phyloP scores from a whole-genome alignment of 2,113 vertebrate genomes.

The Castor canadensis region DNA sequence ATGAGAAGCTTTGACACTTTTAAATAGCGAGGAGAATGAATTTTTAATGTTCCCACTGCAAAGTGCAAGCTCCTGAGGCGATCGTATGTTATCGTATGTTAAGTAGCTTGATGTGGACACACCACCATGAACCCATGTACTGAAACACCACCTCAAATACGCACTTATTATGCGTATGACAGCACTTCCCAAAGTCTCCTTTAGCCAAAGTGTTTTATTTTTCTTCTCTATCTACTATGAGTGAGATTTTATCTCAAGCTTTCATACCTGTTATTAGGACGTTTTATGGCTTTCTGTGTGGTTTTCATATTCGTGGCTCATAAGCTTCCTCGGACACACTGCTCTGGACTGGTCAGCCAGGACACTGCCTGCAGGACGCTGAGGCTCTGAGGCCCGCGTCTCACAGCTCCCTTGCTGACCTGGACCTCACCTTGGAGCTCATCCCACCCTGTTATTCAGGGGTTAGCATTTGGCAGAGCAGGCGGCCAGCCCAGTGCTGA shows the following conservation, averaged over 20 bases:
- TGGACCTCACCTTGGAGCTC: too few relatives aligned
- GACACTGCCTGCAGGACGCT: rapidly evolving
- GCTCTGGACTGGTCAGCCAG: background rate
- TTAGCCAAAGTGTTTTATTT: background rate
- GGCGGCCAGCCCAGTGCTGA: rapidly evolving
- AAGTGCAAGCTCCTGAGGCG: background rate
- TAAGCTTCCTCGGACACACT: background rate
- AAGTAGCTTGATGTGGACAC: background rate
- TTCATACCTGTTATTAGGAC: too few relatives aligned
- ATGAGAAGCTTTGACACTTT: too few relatives aligned
- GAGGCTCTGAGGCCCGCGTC: rapidly evolving
- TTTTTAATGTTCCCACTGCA: background rate
- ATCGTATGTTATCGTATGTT: background rate
- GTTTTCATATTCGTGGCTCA: background rate
- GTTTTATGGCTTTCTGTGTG: background rate
- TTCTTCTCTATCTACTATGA: rapidly evolving
- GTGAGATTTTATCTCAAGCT: background rate
- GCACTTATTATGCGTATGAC: background rate
- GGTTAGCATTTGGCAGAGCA: too few relatives aligned
- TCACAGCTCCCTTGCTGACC: rapidly evolving
- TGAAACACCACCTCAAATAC: background rate
- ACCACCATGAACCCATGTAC: background rate
- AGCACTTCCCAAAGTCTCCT: background rate
- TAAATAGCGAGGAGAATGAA: background rate
- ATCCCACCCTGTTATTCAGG: rapidly evolving